A percentile compares a stretch with the other conserved stretches of the same genome.
These are phyloP conservation scores for Heteropelma amictum DNA, from an alignment of 2,888 invertebrate species.

Conservation along the genomic window DNA sequence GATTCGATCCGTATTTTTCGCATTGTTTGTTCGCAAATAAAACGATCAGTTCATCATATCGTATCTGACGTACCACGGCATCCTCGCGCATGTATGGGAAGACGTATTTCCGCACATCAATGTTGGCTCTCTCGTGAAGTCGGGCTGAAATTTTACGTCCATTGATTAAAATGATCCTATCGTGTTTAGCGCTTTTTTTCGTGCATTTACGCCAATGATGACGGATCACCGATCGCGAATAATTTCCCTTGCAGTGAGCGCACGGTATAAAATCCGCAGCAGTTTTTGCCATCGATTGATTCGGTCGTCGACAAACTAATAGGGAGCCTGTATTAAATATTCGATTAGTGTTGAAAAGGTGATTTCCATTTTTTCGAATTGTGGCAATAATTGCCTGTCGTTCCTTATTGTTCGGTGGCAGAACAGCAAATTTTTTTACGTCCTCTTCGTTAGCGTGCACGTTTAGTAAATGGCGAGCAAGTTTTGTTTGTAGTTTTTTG, in stretches of 20 bases:
- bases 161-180: not conserved
- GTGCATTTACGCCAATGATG: constrained; percentile 23
- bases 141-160: constrained; percentile 15
- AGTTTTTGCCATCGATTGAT: not conserved
- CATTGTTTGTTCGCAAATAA: constrained; percentile 40
- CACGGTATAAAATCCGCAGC: constrained; percentile 27
- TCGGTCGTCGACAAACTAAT: constrained; percentile 32
- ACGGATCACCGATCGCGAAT: constrained; percentile 12
- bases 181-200: not conserved
- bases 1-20: constrained; percentile 27
- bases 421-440: constrained; percentile 10
- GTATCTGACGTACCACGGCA: constrained; percentile 1
- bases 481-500: constrained; percentile 33
- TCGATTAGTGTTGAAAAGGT: constrained; percentile 4
- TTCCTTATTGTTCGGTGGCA: not conserved
- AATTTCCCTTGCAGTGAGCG: constrained; percentile 6
- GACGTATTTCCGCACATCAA: constrained; percentile 24
- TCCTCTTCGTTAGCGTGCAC: constrained; percentile 20
- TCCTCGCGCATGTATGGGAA: constrained; percentile 41
- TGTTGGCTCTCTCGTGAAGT: constrained; percentile 17
- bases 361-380: constrained; percentile 38
- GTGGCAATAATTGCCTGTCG: constrained; percentile 19
- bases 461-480: constrained; percentile 28
- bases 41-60: constrained; percentile 36
- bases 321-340: constrained; percentile 17